Base-by-base conservation (phyloP, 2,888 invertebrate species). In the Acanthosoma haemorrhoidale region DNA sequence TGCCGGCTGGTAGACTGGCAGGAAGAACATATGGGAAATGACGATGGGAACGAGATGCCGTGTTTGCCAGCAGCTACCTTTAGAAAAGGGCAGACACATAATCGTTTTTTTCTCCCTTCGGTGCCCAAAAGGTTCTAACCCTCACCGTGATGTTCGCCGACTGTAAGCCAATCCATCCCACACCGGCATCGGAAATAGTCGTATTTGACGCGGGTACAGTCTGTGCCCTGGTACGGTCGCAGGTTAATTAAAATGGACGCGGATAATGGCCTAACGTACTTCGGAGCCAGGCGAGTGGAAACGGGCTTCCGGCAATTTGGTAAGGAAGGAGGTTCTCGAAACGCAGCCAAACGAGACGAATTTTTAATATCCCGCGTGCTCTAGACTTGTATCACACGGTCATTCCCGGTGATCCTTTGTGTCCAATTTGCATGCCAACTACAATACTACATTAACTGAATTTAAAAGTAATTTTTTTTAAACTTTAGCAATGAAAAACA, bases 261-360 rank as follows among this genome's bases (percentile, higher is more conserved):
- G 29, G 38, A 11, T 64, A 64, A 64, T 64, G 64, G 64, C n/a
- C 38, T 41, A 64, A 64, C 64, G 64, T 64, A 64, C 64, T 64
- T 64, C 31, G 64, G 18, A 41, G 3, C n/a, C 39, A 64, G 21
- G 39, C 38, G 15, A 64, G 41, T 64, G 64, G 64, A 64, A 64
- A 64, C 41, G 15, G 29, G 5, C 64, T 64, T 64, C 64, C 64
- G 64, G 64, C 15, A 64, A 64, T 64, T 64, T 64, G 18, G 13
- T 16, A 8, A 1, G 11, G 16, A 25, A 4, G n/a, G 29, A 5
- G 15, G 58, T 13, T 6, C 13, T 36, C 36, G 36, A 8, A 9
- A 15, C n/a, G 16, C 29, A n/a, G 3, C 16, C 59, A 32, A 32
- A 59, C 59, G 34, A 59, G 16, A 18, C 15, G 59, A 31, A 59